Base-by-base conservation (phyloP, 1,140 invertebrate genomes). In the Hycleus phaleratus region DNA sequence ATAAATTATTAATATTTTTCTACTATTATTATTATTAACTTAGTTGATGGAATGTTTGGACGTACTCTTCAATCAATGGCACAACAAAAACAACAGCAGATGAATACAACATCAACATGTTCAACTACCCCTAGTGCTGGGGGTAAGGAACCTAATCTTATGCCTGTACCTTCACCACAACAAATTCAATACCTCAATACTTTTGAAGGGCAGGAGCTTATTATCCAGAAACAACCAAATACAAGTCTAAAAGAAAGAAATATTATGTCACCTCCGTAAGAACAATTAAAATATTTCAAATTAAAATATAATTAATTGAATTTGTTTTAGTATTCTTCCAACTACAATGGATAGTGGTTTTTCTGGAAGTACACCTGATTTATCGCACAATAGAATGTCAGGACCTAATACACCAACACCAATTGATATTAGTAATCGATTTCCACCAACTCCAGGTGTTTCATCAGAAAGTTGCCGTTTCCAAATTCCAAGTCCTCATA, bases 151-250 rank as follows among this genome's bases (percentile, higher is more conserved):
- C 87, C 90, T 26, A 94, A 93, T 77, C 77, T 97, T 60, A 95
- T 96, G 90, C 93, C 93, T 44, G 93, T 95, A 61, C 94, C 93
- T 58, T 95, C 93, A 53, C 93, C 94, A 26, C 93, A 95, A 76
- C 92, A 95, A 81, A 95, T 96, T 72, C 91, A 93, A 66, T 96
- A 95, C 80, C 81, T 95, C 58, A 95, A 93, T 80, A 87, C 91
- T 57, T 95, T 96, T 76, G 93, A 96, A 80, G 93, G 93, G 46
- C 93, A 97, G 81, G 94, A 97, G 79, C 76, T 96, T 61, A 95
- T 93, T 51, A 97, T 96, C 76, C 93, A 95, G 73, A 96, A 95
- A 75, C 93, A 96, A 76, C 90, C 93, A 11, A 97, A 97, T 74
- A 92, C 90, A 26, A 90, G 88, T 71, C 75, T 93, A n/a, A 88